Percentiles rank a stretch among this genome's conserved stretches.
Conservation (phyloP, 2,888 invertebrate species). For the Melinopterus prodromus region DNA sequence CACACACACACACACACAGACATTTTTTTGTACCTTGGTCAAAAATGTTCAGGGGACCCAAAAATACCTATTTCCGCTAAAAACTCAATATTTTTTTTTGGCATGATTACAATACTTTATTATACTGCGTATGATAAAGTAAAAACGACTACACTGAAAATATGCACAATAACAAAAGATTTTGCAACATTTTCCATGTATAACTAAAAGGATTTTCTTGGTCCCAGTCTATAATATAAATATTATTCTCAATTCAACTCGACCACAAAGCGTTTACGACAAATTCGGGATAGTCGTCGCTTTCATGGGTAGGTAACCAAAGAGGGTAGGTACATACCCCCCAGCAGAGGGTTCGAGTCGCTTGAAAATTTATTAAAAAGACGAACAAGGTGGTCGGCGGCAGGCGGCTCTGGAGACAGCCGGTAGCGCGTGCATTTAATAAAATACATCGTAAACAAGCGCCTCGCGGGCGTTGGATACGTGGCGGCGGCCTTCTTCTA, state of each 20-base stretch:
- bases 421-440: slow-evolving; percentile 18
- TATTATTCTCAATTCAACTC: too few species aligned
- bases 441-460: slow-evolving; percentile 12
- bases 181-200: too few species aligned
- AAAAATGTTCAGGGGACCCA: too few species aligned
- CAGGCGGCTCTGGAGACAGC: slow-evolving; percentile 9
- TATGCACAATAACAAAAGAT: too few species aligned
- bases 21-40: too few species aligned
- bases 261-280: not conserved
- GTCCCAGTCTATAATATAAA: not conserved
- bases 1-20: too few species aligned
- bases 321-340: not conserved
- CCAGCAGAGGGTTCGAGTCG: not conserved
- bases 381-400: slow-evolving; percentile 18
- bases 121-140: too few species aligned
- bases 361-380: slow-evolving; percentile 4
- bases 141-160: too few species aligned
- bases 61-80: too few species aligned
- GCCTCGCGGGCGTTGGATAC: slow-evolving; percentile 40
- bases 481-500: not conserved
- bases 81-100: too few species aligned
- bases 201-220: too few species aligned
- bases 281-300: not conserved
- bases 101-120: too few species aligned
- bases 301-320: not conserved